Percentiles rank a stretch among this genome's conserved stretches.
phyloP scores from a whole-genome alignment of 1,140 invertebrate genomes.

The Leptestheria dahalacensis region DNA sequence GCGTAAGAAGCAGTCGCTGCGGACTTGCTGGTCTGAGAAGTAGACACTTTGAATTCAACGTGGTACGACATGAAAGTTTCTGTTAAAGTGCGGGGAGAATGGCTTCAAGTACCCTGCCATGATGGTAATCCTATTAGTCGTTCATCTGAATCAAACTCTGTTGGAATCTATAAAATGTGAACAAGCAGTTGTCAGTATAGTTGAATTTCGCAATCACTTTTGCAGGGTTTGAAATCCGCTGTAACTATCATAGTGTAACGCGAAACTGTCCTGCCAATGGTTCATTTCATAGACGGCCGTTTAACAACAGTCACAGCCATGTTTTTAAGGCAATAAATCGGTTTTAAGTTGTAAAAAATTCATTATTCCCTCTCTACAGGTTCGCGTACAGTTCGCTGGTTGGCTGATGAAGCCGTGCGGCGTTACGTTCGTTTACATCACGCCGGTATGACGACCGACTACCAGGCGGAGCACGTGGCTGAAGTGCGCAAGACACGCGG shows the following conservation, averaged over 20 bases:
- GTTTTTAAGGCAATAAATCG: neutral
- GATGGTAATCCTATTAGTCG: slow-evolving; percentile 25
- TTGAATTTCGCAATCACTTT: neutral
- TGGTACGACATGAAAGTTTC: slow-evolving; percentile 42
- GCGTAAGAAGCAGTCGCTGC: neutral
- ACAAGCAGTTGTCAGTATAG: slow-evolving; percentile 12
- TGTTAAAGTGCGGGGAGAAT: slow-evolving; percentile 40
- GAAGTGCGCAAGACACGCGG: slow-evolving; percentile 44
- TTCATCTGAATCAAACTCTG: neutral
- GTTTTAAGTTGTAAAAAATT: neutral
- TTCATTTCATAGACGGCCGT: neutral
- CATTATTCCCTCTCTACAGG: slow-evolving; percentile 21
- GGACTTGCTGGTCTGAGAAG: neutral
- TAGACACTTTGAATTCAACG: neutral
- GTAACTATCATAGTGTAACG: neutral
- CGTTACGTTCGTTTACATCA: slow-evolving; percentile 34
- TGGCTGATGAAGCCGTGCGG: slow-evolving; percentile 40
- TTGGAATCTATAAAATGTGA: neutral
- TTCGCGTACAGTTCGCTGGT: slow-evolving; percentile 34
- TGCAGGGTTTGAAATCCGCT: neutral
- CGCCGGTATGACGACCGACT: slow-evolving; percentile 18
- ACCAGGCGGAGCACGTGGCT: slow-evolving; percentile 30
- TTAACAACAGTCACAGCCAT: neutral
- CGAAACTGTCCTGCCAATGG: neutral
- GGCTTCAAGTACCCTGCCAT: slow-evolving; percentile 46